A percentile compares a stretch with the other conserved stretches of the same genome.
Evolutionary conservation across 1,140 invertebrate species (phyloP).

Genomic region (Drosophila orosa): DNA sequence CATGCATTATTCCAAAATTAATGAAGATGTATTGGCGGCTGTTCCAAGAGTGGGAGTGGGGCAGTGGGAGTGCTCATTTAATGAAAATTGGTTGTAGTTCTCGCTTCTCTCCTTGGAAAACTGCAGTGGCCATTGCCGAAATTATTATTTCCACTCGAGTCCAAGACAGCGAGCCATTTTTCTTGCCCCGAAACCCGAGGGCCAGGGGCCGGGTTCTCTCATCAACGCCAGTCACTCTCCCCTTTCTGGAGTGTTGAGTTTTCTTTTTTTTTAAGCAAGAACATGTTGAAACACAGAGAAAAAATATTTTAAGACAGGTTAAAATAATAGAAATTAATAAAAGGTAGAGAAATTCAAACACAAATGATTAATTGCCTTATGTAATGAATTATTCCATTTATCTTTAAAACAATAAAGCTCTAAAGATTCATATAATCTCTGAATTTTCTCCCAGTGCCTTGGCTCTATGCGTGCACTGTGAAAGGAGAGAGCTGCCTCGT

Average conservation of each 20-base stretch:
- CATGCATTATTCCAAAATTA: slow-evolving; percentile 73
- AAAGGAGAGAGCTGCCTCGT: slow-evolving; percentile 61
- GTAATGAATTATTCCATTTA: accelerated
- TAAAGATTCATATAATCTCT: background rate
- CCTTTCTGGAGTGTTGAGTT: slow-evolving; percentile 15
- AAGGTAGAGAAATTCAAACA: background rate
- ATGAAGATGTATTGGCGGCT: slow-evolving; percentile 75
- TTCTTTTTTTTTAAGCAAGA: slow-evolving; percentile 39
- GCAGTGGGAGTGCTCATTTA: slow-evolving; percentile 42
- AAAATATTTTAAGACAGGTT: background rate
- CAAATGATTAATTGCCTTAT: background rate
- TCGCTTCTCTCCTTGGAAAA: slow-evolving; percentile 23
- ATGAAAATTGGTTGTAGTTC: slow-evolving; percentile 63
- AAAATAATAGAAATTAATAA: no score
- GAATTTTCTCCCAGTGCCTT: background rate
- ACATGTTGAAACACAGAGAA: slow-evolving; percentile 30
- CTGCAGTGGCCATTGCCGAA: slow-evolving; percentile 60
- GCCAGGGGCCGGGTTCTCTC: slow-evolving; percentile 24
- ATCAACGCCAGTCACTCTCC: slow-evolving; percentile 51
- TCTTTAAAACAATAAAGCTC: background rate
- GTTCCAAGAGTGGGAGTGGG: slow-evolving; percentile 13
- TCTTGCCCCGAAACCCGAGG: slow-evolving; percentile 43
- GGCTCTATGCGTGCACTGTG: slow-evolving; percentile 22
- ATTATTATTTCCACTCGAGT: slow-evolving; percentile 71
- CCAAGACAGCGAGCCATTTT: slow-evolving; percentile 62